Evolutionary conservation across 1,140 invertebrate genomes (phyloP).

Genomic region (Drosophila persimilis): DNA sequence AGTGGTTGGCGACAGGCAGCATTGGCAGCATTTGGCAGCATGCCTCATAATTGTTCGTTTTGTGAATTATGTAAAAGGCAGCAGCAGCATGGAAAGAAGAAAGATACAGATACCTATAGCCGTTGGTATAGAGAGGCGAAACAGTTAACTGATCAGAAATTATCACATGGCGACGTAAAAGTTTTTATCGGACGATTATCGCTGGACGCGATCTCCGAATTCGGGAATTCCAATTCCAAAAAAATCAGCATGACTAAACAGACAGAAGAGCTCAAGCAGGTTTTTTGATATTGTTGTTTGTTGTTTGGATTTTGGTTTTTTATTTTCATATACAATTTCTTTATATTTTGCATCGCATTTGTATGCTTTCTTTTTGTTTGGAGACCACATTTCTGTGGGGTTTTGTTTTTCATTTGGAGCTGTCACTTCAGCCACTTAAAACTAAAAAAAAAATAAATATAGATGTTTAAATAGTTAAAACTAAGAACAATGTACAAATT

Average conservation of each 20-base stretch:
- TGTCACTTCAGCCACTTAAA: conserved; percentile 43
- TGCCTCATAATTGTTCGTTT: conserved; percentile 19
- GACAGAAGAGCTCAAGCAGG: conserved; percentile 48
- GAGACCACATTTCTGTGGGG: neutral
- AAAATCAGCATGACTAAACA: conserved; percentile 77
- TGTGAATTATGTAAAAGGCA: conserved; percentile 56
- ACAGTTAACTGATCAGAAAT: conserved; percentile 47
- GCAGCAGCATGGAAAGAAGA: conserved; percentile 7
- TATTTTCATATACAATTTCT: conserved; percentile 55
- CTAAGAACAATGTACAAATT: conserved; percentile 52
- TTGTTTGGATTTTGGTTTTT: conserved; percentile 47
- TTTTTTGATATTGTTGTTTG: conserved; percentile 54
- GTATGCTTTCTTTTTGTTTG: conserved; percentile 61
- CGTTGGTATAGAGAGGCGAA: conserved; percentile 4
- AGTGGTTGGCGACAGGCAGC: conserved; percentile 17
- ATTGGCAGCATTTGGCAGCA: neutral
- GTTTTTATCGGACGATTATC: conserved; percentile 65
- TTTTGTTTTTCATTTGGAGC: conserved; percentile 20
- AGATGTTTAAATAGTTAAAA: conserved; percentile 64
- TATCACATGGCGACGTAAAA: conserved; percentile 64
- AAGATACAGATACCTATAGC: conserved; percentile 4
- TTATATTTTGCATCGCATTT: conserved; percentile 50
- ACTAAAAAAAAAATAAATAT: conserved; percentile 60
- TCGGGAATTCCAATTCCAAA: conserved; percentile 71
- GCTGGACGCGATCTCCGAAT: conserved; percentile 40